A percentile compares a stretch with the other conserved stretches of the same genome.
These are phyloP conservation scores for Heteronetta atricapilla DNA, from an alignment of 2,113 vertebrate genomes.

Conservation along the genomic window DNA sequence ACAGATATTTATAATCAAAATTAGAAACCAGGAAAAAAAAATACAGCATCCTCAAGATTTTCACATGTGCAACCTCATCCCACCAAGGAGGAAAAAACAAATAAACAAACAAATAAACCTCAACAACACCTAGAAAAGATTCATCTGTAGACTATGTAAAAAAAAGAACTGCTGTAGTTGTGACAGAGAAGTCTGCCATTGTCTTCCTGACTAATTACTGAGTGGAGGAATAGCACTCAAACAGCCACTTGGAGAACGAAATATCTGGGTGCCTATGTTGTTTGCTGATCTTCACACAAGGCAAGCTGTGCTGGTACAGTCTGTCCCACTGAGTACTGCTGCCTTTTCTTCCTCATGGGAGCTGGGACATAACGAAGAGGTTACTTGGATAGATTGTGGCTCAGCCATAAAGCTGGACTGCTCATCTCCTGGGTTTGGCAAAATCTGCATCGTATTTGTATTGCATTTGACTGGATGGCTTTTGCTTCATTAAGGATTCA, in stretches of 20 bases:
- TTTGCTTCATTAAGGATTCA: conserved; percentile 6
- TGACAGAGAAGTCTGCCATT: not conserved
- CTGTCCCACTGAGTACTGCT: not conserved
- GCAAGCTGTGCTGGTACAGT: not conserved
- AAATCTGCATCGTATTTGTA: not conserved
- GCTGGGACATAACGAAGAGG: not conserved
- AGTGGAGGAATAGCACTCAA: not conserved
- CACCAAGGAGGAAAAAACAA: not conserved
- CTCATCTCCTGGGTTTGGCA: not conserved
- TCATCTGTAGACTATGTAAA: not conserved
- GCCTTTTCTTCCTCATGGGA: not conserved
- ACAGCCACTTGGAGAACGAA: not conserved
- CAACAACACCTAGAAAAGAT: not conserved
- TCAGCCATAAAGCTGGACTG: not conserved
- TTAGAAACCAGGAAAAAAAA: not conserved
- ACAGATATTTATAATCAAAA: not conserved
- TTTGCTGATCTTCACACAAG: not conserved
- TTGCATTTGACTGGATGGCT: not conserved
- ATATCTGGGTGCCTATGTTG: not conserved
- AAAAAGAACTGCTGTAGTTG: not conserved
- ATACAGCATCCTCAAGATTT: not conserved
- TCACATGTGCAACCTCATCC: not conserved
- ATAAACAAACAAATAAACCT: not conserved
- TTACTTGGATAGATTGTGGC: not conserved
- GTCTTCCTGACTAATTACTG: not conserved